phyloP scores from a whole-genome alignment of 1,140 invertebrate genomes.

The Phymorhynchus buccinoides region DNA sequence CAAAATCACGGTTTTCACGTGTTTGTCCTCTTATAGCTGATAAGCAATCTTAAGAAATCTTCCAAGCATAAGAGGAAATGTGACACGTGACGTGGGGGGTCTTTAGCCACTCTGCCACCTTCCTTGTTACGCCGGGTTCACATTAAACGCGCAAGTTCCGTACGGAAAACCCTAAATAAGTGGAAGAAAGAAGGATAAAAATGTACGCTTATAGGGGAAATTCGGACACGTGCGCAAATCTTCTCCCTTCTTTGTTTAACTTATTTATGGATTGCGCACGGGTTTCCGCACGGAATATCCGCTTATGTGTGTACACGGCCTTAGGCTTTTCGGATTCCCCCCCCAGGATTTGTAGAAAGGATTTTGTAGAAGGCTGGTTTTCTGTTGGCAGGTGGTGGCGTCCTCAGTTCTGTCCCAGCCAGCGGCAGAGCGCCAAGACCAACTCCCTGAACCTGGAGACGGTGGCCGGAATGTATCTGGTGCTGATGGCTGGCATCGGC shows the following conservation, averaged over 20 bases:
- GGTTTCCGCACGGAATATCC: not conserved
- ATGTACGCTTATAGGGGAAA: too few species aligned
- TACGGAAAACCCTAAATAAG: too few species aligned
- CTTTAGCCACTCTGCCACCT: too few species aligned
- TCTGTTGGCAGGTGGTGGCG: constrained; percentile 62
- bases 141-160: too few species aligned
- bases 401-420: constrained; percentile 63
- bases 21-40: too few species aligned
- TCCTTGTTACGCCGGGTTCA: too few species aligned
- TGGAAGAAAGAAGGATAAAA: too few species aligned
- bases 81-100: too few species aligned
- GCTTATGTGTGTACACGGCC: too few species aligned
- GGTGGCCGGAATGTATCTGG: constrained; percentile 92
- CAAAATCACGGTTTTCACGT: too few species aligned
- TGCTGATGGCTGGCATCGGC: constrained; percentile 77
- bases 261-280: not conserved
- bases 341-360: not conserved
- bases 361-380: not conserved
- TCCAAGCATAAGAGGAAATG: too few species aligned
- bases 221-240: not conserved
- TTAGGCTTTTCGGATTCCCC: not conserved
- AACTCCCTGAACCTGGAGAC: constrained; percentile 80
- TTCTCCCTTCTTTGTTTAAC: not conserved
- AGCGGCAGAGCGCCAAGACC: constrained; percentile 62
- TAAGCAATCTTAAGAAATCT: too few species aligned